Conservation (phyloP, 1,140 invertebrate genomes). For the Tetragonula clypearis region DNA sequence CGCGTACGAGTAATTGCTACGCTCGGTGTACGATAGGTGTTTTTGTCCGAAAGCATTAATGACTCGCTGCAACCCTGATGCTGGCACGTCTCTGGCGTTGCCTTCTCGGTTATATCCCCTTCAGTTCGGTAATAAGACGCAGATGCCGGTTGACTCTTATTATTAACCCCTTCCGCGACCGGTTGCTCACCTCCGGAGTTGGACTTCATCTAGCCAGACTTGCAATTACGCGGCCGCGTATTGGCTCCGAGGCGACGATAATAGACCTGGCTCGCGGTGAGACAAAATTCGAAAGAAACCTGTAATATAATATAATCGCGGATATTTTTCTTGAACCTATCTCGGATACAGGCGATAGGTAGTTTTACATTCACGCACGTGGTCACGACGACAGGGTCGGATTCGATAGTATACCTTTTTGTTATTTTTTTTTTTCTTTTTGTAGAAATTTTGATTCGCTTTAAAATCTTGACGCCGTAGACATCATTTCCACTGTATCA, state of each 20-base stretch:
- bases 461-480: too few relatives aligned
- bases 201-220: not conserved
- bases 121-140: conserved; percentile 32
- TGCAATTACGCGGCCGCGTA: conserved; percentile 21
- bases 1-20: conserved; percentile 10
- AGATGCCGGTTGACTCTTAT: conserved; percentile 28
- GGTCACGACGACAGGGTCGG: too few relatives aligned
- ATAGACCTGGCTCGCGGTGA: not conserved
- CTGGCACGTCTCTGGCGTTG: not conserved
- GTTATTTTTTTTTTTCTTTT: too few relatives aligned
- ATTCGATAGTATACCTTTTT: too few relatives aligned
- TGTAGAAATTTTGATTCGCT: too few relatives aligned
- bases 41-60: conserved; percentile 31
- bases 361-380: too few relatives aligned
- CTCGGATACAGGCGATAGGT: too few relatives aligned
- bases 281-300: conserved; percentile 16
- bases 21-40: not conserved
- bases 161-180: conserved; percentile 31
- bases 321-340: not conserved
- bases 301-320: not conserved
- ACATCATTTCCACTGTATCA: too few relatives aligned
- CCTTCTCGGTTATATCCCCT: not conserved
- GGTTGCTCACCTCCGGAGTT: conserved; percentile 18
- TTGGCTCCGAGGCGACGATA: not conserved
- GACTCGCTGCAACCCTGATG: conserved; percentile 13